Evolutionary conservation across 2,888 invertebrate genomes (phyloP).

Genomic region (Boloria euphrosyne): DNA sequence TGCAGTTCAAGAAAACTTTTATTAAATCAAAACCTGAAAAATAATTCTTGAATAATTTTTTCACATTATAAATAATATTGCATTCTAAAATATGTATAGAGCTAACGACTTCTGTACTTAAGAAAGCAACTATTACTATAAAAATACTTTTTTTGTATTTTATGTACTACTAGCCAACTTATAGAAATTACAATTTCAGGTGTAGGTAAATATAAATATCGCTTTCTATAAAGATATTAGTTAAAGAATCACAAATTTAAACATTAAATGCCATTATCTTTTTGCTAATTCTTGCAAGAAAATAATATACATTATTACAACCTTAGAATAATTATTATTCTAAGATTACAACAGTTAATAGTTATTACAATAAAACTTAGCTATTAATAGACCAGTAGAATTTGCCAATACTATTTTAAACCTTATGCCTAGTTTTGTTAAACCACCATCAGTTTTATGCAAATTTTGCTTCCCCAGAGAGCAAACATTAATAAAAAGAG

Average conservation of each 20-base stretch:
- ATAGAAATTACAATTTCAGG: conserved; percentile 11
- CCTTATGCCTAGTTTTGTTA: too few species aligned
- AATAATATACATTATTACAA: background rate
- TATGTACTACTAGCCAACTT: conserved; percentile 17
- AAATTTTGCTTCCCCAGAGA: too few species aligned
- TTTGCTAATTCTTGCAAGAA: background rate
- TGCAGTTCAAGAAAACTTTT: conserved; percentile 8
- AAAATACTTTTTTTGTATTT: conserved; percentile 26
- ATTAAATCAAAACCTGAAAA: background rate
- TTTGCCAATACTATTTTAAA: conserved; percentile 22
- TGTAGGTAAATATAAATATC: conserved; percentile 3
- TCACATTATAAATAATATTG: background rate
- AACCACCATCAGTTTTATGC: too few species aligned
- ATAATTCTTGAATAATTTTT: too few species aligned
- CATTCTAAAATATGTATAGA: background rate
- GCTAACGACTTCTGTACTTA: background rate
- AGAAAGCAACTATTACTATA: conserved; percentile 24
- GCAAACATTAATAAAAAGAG: too few species aligned
- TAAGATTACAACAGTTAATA: background rate
- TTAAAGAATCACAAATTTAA: conserved; percentile 14
- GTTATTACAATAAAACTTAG: conserved; percentile 23
- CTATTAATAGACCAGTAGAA: conserved; percentile 25
- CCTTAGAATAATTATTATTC: too few species aligned
- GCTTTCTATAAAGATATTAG: conserved; percentile 7
- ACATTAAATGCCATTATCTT: conserved; percentile 16